Evolutionary conservation across 2,113 vertebrate species (phyloP).

Genomic region (Hyla sarda): DNA sequence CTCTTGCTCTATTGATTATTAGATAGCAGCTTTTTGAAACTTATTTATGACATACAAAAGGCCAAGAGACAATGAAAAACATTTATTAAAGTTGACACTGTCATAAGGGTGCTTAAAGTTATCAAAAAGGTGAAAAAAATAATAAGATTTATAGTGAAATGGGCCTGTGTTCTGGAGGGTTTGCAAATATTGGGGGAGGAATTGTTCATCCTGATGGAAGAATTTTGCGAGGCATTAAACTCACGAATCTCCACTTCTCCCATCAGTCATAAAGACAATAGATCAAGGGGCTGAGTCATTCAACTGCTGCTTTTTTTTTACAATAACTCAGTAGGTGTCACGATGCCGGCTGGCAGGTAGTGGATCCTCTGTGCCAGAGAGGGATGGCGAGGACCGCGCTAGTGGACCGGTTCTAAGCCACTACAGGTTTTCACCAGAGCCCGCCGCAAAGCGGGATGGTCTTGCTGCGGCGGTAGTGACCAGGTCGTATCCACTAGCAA

Average conservation of each 20-base stretch:
- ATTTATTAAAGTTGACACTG: background rate
- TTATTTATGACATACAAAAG: background rate
- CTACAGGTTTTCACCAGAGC: no score
- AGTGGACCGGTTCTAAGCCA: no score
- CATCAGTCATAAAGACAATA: background rate
- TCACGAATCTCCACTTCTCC: background rate
- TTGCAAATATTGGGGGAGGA: background rate
- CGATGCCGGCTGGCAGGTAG: no score
- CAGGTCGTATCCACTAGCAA: no score
- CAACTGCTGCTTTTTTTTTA: no score
- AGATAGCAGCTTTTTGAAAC: constrained; percentile 2
- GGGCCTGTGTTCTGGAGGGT: background rate
- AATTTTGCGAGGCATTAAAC: background rate
- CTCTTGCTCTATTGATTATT: constrained; percentile 1
- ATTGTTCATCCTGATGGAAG: background rate
- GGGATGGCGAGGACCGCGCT: no score
- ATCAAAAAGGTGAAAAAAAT: background rate
- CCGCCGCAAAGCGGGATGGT: no score
- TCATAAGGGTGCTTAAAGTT: constrained; percentile 3
- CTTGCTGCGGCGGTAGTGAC: no score
- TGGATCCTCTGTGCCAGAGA: no score
- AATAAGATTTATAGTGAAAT: background rate
- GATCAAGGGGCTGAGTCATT: background rate
- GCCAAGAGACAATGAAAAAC: background rate
- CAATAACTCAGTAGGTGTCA: background rate